Evolutionary conservation across 1,140 invertebrate species (phyloP).

Genomic region (Drosophila elegans): DNA sequence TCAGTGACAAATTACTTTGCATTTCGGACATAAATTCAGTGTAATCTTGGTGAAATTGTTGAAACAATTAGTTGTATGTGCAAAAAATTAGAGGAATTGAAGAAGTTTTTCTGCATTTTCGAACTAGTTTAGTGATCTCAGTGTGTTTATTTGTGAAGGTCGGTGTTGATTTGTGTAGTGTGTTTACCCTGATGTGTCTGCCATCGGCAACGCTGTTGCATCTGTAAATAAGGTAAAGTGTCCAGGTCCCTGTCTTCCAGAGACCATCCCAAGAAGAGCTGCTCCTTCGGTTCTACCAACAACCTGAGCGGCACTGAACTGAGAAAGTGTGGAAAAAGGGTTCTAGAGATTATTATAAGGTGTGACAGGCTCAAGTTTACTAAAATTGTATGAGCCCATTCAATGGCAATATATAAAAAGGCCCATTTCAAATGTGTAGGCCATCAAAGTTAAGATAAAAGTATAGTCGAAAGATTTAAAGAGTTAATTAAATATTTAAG

Average conservation of each 20-base stretch:
- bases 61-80: constrained; percentile 50
- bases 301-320: background rate
- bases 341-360: background rate
- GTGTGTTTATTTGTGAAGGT: constrained; percentile 5
- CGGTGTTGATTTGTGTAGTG: constrained; percentile 1
- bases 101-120: constrained; percentile 3
- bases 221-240: constrained; percentile 25
- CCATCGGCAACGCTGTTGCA: constrained; percentile 5
- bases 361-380: too few relatives aligned
- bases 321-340: background rate
- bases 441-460: too few relatives aligned
- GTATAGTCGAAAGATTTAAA: too few relatives aligned
- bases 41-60: constrained; percentile 62
- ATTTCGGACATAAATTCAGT: constrained; percentile 72
- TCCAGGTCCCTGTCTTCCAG: background rate
- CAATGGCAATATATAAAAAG: too few relatives aligned
- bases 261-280: background rate
- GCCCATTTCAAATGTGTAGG: too few relatives aligned
- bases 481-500: too few relatives aligned
- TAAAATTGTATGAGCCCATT: too few relatives aligned
- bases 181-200: background rate
- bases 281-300: background rate
- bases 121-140: constrained; percentile 7
- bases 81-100: constrained; percentile 25
- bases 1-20: constrained; percentile 57